These are phyloP conservation scores for Excalfactoria chinensis DNA, from an alignment of 2,113 vertebrate species.

Conservation along the genomic window DNA sequence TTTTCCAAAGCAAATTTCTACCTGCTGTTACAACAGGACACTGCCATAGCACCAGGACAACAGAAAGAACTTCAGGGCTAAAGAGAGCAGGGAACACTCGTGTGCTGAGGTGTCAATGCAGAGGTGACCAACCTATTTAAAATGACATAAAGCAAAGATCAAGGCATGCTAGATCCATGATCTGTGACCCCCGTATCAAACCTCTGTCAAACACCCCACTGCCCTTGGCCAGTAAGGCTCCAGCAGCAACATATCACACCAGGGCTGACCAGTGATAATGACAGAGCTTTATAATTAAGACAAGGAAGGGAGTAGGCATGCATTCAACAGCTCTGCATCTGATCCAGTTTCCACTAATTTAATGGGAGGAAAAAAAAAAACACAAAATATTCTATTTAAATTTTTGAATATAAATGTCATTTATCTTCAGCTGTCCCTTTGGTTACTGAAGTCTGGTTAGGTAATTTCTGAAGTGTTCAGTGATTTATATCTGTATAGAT, in stretches of 20 bases:
- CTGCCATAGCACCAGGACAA: neutral
- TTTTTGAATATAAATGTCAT: neutral
- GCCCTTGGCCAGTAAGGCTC: neutral
- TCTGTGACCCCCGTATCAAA: neutral
- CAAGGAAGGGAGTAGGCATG: fast-evolving
- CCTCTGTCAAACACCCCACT: neutral
- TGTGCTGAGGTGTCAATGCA: neutral
- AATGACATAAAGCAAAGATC: neutral
- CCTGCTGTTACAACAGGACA: neutral
- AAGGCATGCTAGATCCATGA: neutral
- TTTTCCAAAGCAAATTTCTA: neutral
- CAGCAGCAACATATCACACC: neutral
- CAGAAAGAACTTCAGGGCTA: neutral
- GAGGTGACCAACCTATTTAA: neutral
- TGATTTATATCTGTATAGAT: neutral
- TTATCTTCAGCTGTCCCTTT: neutral
- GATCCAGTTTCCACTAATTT: neutral
- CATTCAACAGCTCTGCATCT: neutral
- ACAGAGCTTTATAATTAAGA: neutral
- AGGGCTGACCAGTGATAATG: neutral
- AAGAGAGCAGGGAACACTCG: neutral
- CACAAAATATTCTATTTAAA: neutral
- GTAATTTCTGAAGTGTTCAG: neutral
- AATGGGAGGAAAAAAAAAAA: fast-evolving
- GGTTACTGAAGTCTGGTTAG: neutral